Conservation (phyloP, 2,888 invertebrate species). For the Athalia cordata region DNA sequence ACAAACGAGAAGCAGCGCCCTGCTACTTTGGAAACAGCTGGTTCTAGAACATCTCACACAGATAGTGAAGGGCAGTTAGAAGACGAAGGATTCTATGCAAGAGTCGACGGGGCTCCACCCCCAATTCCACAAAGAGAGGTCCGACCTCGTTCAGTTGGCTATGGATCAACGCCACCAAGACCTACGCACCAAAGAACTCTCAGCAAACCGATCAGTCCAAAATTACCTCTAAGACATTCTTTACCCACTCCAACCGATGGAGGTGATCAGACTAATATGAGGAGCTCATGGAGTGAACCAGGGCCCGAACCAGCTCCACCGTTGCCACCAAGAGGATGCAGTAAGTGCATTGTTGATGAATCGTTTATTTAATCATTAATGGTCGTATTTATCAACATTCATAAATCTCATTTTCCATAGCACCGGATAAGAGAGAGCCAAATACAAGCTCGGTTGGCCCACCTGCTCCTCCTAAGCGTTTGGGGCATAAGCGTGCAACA, state of each 20-base stretch:
- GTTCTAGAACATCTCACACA: slow-evolving; percentile 63
- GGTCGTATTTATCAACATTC: not conserved
- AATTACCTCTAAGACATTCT: slow-evolving; percentile 75
- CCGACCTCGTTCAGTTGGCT: slow-evolving; percentile 78
- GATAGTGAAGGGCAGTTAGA: slow-evolving; percentile 68
- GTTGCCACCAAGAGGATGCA: slow-evolving; percentile 86
- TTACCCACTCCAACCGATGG: slow-evolving; percentile 75
- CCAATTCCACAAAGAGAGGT: slow-evolving; percentile 78
- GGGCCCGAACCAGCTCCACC: slow-evolving; percentile 83
- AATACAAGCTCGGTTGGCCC: slow-evolving; percentile 72
- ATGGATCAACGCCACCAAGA: slow-evolving; percentile 72
- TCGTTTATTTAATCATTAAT: not conserved
- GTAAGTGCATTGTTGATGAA: slow-evolving; percentile 69
- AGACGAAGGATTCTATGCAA: slow-evolving; percentile 70
- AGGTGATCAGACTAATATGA: slow-evolving; percentile 72
- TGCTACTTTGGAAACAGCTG: slow-evolving; percentile 63
- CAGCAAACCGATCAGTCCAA: slow-evolving; percentile 77
- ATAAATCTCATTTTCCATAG: slow-evolving; percentile 59
- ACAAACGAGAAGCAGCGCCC: slow-evolving; percentile 76
- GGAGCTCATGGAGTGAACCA: slow-evolving; percentile 78
- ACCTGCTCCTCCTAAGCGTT: slow-evolving; percentile 74
- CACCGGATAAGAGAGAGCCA: slow-evolving; percentile 77
- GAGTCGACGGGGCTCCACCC: slow-evolving; percentile 71
- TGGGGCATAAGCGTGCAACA: slow-evolving; percentile 66
- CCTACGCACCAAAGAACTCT: slow-evolving; percentile 72